Evolutionary conservation across 2,797 vertebrate species (phyloP).

Genomic region (Hydrophis major): DNA sequence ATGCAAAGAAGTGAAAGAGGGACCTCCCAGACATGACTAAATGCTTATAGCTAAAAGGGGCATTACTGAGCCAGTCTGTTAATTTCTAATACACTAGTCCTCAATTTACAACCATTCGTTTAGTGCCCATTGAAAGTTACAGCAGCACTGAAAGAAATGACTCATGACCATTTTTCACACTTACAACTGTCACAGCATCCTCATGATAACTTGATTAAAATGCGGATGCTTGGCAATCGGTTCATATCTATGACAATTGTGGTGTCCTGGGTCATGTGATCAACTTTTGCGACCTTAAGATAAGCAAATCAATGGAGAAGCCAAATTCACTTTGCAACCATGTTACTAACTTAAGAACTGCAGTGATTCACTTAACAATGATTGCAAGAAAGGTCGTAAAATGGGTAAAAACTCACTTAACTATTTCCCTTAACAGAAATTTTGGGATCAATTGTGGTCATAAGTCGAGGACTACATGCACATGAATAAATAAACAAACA

Average conservation of each 20-base stretch:
- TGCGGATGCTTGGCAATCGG: neutral
- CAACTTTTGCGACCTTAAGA: neutral
- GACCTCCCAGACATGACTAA: neutral
- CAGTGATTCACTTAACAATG: neutral
- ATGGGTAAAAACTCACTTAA: neutral
- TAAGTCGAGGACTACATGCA: neutral
- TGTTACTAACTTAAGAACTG: neutral
- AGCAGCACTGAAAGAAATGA: neutral
- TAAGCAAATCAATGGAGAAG: neutral
- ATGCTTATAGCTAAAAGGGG: neutral
- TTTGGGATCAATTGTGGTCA: neutral
- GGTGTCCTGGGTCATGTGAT: neutral
- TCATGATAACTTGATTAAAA: neutral
- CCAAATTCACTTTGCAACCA: neutral
- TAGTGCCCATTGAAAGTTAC: neutral
- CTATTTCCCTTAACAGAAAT: neutral
- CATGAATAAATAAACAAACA: too few species aligned
- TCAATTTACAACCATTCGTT: neutral
- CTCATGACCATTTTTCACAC: neutral
- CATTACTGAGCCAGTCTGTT: neutral
- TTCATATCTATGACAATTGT: neutral
- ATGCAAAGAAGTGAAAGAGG: neutral
- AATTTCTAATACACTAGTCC: neutral
- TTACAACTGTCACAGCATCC: neutral
- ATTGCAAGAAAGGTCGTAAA: neutral